Evolutionary conservation across 1,140 invertebrate genomes (phyloP), one percentile per base, ranked within the genome.

Genomic region (Leptopilina clavipes): DNA sequence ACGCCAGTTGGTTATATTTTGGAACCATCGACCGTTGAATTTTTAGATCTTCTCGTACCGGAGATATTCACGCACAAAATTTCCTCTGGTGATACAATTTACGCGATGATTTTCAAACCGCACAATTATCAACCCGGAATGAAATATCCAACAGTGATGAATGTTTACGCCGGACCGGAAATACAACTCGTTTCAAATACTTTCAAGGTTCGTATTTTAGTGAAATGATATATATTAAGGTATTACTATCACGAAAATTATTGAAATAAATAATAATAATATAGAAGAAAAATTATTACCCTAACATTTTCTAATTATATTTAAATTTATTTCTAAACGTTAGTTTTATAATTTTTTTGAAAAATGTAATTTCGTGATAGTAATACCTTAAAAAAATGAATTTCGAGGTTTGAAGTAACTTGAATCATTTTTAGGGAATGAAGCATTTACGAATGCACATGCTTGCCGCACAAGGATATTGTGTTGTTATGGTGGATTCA

Each of bases 91-190:
- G 94, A 95, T 73, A 92, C 93, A 1, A 91, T 98, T 48, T 97
- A 97, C 88, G 97, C 97, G 3, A 97, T 98, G 94, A 94, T 98
- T 71, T 98, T 98, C 89, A 95, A 96, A 82, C 97, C 97, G 0
- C 93, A 95, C 82, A 94, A 95, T 87, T 95, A 94, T 82, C 92
- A 94, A 83, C 87, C 92, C 8, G 95, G 94, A 10, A 90, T 93
- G 43, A 96, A 96, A 77, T 98, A 98, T 91, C 98, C 98, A 1
- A 98, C 97, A 0, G 94, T 99, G 74, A 91, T 99, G 14, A 97
- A 98, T 89, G 96, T 99, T 17, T 99, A 99, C 89, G 98, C 98
- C 25, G 98, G 98, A 12, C 98, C 98, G 0, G 97, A 98, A 89
- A 97, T 99, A 25, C 98, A 99, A 92, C 93, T 98, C 43, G 98